These are phyloP conservation scores for Sebastes trivittatus DNA, from an alignment of 2,797 vertebrate genomes.

Conservation along the genomic window DNA sequence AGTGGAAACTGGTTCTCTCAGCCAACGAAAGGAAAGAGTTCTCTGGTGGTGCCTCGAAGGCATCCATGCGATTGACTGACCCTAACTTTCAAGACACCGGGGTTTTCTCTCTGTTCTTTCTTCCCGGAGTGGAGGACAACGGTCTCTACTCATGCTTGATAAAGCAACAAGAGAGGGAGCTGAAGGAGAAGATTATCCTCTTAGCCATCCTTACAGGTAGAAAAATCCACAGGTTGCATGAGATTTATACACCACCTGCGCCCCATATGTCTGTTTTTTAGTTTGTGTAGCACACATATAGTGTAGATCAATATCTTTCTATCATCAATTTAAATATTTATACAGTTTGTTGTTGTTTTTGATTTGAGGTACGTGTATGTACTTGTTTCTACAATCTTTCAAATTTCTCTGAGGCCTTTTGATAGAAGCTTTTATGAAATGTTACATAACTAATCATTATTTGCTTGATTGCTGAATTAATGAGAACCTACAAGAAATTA, in stretches of 20 bases:
- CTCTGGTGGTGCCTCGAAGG: constrained; percentile 35
- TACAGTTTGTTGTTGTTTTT: not conserved
- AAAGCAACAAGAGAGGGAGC: constrained; percentile 35
- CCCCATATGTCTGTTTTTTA: not conserved
- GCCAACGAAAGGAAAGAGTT: constrained; percentile 50
- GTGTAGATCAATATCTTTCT: not conserved
- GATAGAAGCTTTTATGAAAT: not conserved
- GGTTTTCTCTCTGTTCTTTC: constrained; percentile 72
- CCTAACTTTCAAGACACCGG: constrained; percentile 63
- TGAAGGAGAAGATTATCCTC: constrained; percentile 67
- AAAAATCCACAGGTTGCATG: not conserved
- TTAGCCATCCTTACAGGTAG: constrained; percentile 79
- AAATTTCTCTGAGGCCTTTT: not conserved
- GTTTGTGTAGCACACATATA: not conserved
- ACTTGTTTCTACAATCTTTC: not conserved
- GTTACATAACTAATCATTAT: not conserved
- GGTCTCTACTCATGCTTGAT: constrained; percentile 77
- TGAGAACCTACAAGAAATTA: not conserved
- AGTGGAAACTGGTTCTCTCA: constrained; percentile 72
- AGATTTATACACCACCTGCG: not conserved
- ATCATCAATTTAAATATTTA: not conserved
- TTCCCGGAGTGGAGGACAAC: constrained; percentile 48
- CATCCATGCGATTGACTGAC: constrained; percentile 60
- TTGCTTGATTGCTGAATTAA: constrained; percentile 6
- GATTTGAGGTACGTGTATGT: not conserved